Conservation (phyloP, 2,113 vertebrate genomes). For the Collichthys lucidus region DNA sequence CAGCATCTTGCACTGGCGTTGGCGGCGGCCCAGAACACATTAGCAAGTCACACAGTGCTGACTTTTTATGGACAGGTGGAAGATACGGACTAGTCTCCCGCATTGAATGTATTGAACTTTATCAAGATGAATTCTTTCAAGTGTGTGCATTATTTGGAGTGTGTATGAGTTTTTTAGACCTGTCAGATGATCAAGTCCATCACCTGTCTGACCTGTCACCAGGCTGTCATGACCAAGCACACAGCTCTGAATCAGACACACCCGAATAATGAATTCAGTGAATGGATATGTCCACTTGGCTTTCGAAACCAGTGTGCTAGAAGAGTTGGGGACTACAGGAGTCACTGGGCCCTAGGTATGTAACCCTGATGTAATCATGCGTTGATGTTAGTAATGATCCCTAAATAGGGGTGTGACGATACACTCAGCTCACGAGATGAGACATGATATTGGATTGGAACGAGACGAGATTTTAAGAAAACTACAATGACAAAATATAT, state of each 20-base stretch:
- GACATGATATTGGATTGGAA: too few relatives aligned
- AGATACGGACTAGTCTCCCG: slow-evolving; percentile 5
- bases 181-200: slow-evolving; percentile 50
- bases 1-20: neutral
- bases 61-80: neutral
- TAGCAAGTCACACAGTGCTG: neutral
- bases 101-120: slow-evolving; percentile 28
- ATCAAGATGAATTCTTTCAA: slow-evolving; percentile 50
- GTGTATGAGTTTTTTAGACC: slow-evolving; percentile 40
- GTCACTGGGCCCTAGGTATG: slow-evolving; percentile 27
- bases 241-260: slow-evolving; percentile 21
- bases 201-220: slow-evolving; percentile 43
- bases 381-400: slow-evolving; percentile 36
- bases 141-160: slow-evolving; percentile 10
- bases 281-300: slow-evolving; percentile 9
- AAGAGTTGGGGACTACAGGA: neutral
- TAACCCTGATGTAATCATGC: slow-evolving; percentile 20
- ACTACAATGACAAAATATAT: too few relatives aligned
- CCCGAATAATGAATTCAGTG: neutral
- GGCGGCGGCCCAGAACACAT: neutral
- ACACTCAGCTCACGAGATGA: too few relatives aligned
- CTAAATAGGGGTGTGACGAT: too few relatives aligned
- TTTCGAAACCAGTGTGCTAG: slow-evolving; percentile 15
- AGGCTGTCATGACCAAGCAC: slow-evolving; percentile 21
- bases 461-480: too few relatives aligned